A percentile compares a stretch with the other conserved stretches of the same genome.
phyloP scores from a whole-genome alignment of 2,888 invertebrate genomes.

The Trimorus sp. region DNA sequence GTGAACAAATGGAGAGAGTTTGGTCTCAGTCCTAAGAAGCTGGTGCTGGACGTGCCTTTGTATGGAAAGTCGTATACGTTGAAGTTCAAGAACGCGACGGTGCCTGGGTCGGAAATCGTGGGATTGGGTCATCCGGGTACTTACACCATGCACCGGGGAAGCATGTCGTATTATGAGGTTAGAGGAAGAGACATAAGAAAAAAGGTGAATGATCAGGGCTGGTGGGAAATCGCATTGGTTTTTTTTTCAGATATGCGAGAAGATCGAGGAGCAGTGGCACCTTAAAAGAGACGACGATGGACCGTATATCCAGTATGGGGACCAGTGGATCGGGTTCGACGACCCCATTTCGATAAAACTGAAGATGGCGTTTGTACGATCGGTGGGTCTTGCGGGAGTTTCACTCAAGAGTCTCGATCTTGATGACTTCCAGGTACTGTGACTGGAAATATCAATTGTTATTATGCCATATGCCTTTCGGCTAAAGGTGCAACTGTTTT shows the following conservation, averaged over 20 bases:
- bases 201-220: too few species aligned
- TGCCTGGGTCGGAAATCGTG: conserved; percentile 84
- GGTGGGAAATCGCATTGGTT: not conserved
- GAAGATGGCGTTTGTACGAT: conserved; percentile 86
- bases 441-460: too few species aligned
- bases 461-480: too few species aligned
- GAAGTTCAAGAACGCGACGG: conserved; percentile 82
- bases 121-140: conserved; percentile 86
- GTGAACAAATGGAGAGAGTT: conserved; percentile 77
- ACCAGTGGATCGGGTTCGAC: conserved; percentile 92
- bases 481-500: not conserved
- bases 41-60: conserved; percentile 88
- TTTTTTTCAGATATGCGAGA: conserved; percentile 83
- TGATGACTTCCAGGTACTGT: conserved; percentile 86
- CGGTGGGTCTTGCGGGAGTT: conserved; percentile 86
- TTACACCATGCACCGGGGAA: conserved; percentile 86
- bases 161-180: conserved; percentile 89
- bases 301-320: conserved; percentile 86
- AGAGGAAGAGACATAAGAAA: too few species aligned
- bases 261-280: conserved; percentile 83
- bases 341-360: conserved; percentile 82
- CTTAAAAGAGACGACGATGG: conserved; percentile 85
- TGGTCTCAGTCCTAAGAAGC: conserved; percentile 86
- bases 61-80: conserved; percentile 89
- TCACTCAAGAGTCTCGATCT: conserved; percentile 88